Base-by-base conservation (phyloP, 1,140 invertebrate species). In the Calosoma granatense region DNA sequence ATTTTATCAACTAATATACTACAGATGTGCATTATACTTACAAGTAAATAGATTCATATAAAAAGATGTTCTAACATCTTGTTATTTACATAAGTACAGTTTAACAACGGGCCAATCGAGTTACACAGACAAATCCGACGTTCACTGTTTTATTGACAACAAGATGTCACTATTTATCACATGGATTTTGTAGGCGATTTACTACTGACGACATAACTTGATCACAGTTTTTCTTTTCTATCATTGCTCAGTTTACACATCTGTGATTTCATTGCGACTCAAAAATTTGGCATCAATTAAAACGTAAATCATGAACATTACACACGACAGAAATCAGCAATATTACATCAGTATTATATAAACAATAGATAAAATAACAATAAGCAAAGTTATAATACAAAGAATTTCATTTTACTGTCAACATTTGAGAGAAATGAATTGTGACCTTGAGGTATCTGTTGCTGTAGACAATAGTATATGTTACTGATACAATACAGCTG, bases 51-150 rank as follows among this genome's bases (percentile, higher is more conserved):
- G 41, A 47, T 47, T 47, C 17, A 47, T 47, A 47, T 47, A 47
- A 47, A 47, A 47, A 47, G 41, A 47, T 47, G 41, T 47, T 12
- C 14, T 30, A 6, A 4, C 41, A 47, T 47, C 41, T 47, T 47
- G 41, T 47, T 47, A 47, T 47, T 47, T 47, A 47, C 41, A 47
- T 47, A 47, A 47, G 41, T 47, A 47, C 41, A 47, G 17, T 47
- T 47, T 47, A 47, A 47, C 41, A 47, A 47, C 41, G 41, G 41
- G 17, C 17, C 41, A 47, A 12, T 47, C 41, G 17, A 47, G 17
- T n/a, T n/a, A 47, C 15, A 12, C 9, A 47, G 15, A 47, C 15
- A 47, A 47, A 12, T 11, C 6, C 41, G 17, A 47, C 41, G 41
- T 47, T 47, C 3, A 11, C 41, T 11, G 15, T 47, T 47, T 30